Evolutionary conservation across 2,113 vertebrate species (phyloP), one percentile per base, ranked within the genome.

Genomic region (Dicaeum eximium): DNA sequence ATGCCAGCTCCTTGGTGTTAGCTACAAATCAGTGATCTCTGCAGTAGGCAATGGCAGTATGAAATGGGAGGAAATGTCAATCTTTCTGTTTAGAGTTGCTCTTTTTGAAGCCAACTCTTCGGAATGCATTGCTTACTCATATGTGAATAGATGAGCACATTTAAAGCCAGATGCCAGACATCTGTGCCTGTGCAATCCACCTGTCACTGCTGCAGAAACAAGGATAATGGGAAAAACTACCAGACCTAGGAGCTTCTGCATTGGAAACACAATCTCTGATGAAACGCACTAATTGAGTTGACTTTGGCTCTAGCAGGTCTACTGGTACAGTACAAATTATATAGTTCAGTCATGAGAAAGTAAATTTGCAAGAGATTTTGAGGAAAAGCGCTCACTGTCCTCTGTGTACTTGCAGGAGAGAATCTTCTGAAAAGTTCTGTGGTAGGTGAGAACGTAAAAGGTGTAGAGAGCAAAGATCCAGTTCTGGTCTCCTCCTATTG

Each of bases 101-200:
- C 27, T 61, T 88, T 88, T 74, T 18, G 3, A 44, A 78, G 67
- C 48, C 67, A 86, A 7, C 74, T 84, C 48, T n/a, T 16, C 38
- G 40, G 69, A 69, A 81, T 84, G 61, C 69, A 69, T 69, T 80
- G 51, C 65, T 90, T 61, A 44, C 40, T 97, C n/a, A 37, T 33
- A 80, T 60, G 38, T 72, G 53, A 94, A 79, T n/a, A 90, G 70
- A 89, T 22, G 21, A 93, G 23, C 81, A 73, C n/a, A 67, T 93
- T 92, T 77, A 82, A 73, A 93, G 70, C 87, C 90, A 94, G 90
- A 91, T 90, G 73, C 57, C 87, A 85, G 84, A 64, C 81, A 93
- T 67, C 87, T 87, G 94, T 93, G 81, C 38, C 86, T 80, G 50
- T 37, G 51, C 47, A 62, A 64, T 86, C 75, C 86, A 92, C 91